phyloP scores from a whole-genome alignment of 2,797 vertebrate genomes.

The Sardinella longiceps region DNA sequence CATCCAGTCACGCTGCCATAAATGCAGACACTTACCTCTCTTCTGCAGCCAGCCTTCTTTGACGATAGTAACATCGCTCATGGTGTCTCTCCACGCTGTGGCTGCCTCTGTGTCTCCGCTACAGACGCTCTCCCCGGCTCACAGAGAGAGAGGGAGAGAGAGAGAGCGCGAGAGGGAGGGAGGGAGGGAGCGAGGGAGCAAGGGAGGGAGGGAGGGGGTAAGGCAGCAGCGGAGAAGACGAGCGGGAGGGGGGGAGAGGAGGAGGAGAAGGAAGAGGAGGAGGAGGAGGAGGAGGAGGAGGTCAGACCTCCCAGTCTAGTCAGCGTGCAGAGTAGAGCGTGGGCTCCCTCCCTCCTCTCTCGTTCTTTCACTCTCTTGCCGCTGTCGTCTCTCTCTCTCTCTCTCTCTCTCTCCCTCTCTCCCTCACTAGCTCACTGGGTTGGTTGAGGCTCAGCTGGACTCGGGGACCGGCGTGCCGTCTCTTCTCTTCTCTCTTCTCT shows the following conservation, averaged over 20 bases:
- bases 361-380: conserved; percentile 77
- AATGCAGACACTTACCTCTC: conserved; percentile 87
- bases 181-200: conserved; percentile 62
- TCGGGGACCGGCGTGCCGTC: conserved; percentile 50
- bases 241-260: conserved; percentile 66
- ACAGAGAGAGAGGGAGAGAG: conserved; percentile 42
- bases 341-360: conserved; percentile 43
- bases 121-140: conserved; percentile 73
- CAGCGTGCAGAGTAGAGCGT: conserved; percentile 17
- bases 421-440: conserved; percentile 44
- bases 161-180: not conserved
- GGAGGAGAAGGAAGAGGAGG: conserved; percentile 61
- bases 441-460: conserved; percentile 47
- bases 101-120: conserved; percentile 78
- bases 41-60: conserved; percentile 99
- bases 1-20: not conserved
- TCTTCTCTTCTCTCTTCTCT: conserved; percentile 49
- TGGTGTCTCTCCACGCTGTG: conserved; percentile 91
- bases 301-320: conserved; percentile 75
- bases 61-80: conserved; percentile 99
- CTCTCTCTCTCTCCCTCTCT: conserved; percentile 67
- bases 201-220: conserved; percentile 67
- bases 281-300: conserved; percentile 67
- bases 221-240: conserved; percentile 52
- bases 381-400: conserved; percentile 75